Percentiles rank a stretch among this genome's conserved stretches.
phyloP scores from a whole-genome alignment of 2,797 vertebrate species.

The Semotilus atromaculatus region DNA sequence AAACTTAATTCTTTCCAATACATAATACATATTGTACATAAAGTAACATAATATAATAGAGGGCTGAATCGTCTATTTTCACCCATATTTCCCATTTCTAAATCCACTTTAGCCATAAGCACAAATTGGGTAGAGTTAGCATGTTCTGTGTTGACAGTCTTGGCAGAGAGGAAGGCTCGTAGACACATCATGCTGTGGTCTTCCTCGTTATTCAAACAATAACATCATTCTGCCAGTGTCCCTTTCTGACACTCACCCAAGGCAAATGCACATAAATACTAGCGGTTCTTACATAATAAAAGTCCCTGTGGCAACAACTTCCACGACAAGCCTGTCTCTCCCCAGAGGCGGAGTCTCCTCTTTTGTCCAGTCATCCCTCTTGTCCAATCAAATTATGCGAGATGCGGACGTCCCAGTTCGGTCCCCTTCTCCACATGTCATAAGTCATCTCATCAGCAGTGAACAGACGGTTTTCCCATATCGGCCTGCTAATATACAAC shows the following conservation, averaged over 20 bases:
- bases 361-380: constrained; percentile 38
- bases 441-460: constrained; percentile 39
- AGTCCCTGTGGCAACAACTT: constrained; percentile 39
- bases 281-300: constrained; percentile 49
- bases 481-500: constrained; percentile 31
- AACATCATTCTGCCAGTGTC: constrained; percentile 49
- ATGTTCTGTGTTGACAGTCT: constrained; percentile 28
- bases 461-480: constrained; percentile 37
- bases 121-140: constrained; percentile 27
- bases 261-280: constrained; percentile 47
- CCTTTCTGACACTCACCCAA: constrained; percentile 52
- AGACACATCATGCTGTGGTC: constrained; percentile 43
- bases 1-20: background rate
- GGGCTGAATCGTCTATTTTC: background rate
- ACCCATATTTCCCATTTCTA: background rate
- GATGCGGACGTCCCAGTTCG: constrained; percentile 2
- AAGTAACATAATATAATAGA: background rate
- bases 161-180: constrained; percentile 13
- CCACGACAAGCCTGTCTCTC: constrained; percentile 33
- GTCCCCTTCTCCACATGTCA: constrained; percentile 16
- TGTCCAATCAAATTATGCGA: constrained; percentile 51
- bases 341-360: constrained; percentile 44
- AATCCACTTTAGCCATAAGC: background rate
- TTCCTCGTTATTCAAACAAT: constrained; percentile 57
- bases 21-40: too few species aligned